Evolutionary conservation across 2,888 invertebrate genomes (phyloP).

Genomic region (Cephonodes hylas): DNA sequence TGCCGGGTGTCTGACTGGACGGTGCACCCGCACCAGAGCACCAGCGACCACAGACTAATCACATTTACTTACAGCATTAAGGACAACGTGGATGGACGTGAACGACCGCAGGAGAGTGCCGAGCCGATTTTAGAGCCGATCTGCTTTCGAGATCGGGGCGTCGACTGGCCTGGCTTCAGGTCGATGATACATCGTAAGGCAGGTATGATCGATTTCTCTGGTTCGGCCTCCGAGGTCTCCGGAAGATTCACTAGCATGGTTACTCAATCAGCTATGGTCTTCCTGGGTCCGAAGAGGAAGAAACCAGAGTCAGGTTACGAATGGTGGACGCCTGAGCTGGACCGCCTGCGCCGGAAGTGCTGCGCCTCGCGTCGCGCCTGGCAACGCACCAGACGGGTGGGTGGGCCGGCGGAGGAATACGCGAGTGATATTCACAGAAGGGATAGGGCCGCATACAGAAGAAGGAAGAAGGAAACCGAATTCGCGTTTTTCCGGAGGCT

Average conservation of each 20-base stretch:
- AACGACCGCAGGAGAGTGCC: neutral
- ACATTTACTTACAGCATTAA: conserved; percentile 55
- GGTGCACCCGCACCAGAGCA: neutral
- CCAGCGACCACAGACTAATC: conserved; percentile 9
- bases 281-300: neutral
- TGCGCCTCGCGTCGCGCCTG: neutral
- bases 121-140: neutral
- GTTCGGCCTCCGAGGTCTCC: neutral
- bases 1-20: neutral
- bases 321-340: conserved; percentile 19
- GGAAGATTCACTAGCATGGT: neutral
- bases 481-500: neutral
- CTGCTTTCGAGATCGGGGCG: neutral
- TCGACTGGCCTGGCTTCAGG: neutral
- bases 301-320: conserved; percentile 11
- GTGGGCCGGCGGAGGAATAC: neutral
- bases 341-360: neutral
- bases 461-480: conserved; percentile 5
- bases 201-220: neutral
- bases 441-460: neutral
- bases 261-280: neutral
- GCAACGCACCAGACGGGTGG: neutral
- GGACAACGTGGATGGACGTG: no score
- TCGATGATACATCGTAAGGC: neutral
- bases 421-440: neutral